Evolutionary conservation across 2,797 vertebrate genomes (phyloP).

Genomic region (Spea hammondii): DNA sequence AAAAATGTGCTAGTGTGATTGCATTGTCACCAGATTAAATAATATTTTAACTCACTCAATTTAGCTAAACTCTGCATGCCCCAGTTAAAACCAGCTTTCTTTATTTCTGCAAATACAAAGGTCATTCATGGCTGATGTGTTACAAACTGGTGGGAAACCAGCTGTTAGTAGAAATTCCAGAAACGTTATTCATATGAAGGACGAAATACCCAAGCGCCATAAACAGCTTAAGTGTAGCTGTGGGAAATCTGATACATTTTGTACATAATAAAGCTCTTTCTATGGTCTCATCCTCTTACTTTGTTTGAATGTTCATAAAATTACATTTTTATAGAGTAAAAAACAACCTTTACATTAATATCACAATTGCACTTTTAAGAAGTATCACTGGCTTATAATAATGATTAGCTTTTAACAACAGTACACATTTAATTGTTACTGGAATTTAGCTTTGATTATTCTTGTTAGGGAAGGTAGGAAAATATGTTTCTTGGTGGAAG

Average conservation of each 20-base stretch:
- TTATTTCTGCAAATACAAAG: slow-evolving; percentile 38
- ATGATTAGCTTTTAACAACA: too few species aligned
- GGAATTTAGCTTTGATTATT: too few species aligned
- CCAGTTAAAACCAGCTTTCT: not conserved
- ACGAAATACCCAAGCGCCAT: slow-evolving; percentile 25
- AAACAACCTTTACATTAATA: too few species aligned
- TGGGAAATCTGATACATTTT: slow-evolving; percentile 29
- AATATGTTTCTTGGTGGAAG: too few species aligned
- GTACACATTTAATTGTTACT: too few species aligned
- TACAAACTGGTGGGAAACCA: slow-evolving; percentile 40
- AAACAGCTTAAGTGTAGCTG: slow-evolving; percentile 30
- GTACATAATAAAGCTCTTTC: slow-evolving; percentile 10
- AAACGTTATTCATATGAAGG: slow-evolving; percentile 33
- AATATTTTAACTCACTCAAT: not conserved
- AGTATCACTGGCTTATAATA: too few species aligned
- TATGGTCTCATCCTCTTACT: not conserved
- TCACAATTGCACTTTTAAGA: too few species aligned
- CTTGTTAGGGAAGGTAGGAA: too few species aligned
- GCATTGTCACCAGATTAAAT: not conserved
- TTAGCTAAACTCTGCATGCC: not conserved
- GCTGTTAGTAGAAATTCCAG: slow-evolving; percentile 37
- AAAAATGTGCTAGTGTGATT: too few species aligned
- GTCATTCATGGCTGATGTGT: slow-evolving; percentile 31
- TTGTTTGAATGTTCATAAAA: not conserved
- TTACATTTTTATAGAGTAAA: not conserved